Evolutionary conservation across 2,888 invertebrate species (phyloP), one percentile per base, ranked within the genome.

Genomic region (Platycheirus rosarum): DNA sequence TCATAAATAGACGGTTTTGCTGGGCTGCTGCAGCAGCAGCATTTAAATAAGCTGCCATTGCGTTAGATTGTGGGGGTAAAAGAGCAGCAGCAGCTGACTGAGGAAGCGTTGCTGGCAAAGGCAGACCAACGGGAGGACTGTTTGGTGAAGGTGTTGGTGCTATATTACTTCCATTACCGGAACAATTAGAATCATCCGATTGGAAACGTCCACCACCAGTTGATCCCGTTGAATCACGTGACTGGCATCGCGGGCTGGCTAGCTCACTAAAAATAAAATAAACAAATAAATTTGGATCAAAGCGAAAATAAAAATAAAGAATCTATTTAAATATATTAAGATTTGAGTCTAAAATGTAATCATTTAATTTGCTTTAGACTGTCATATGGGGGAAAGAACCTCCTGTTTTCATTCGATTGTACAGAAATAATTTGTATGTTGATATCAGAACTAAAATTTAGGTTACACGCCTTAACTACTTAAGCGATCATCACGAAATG

Each of bases 41-140:
- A 79, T 94, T 94, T 69, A 95, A 92, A 89, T 95, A 95, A 5
- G 95, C 96, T 20, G 95, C 95, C 92, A 96, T 95, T 2, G 95
- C 95, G 2, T 95, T 95, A 3, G 95, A 95, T 89, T 95, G 95
- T 29, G 37, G 94, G 16, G 95, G 95, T 86, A 95, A 89, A 16
- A 95, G 92, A 11, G 93, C 92, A 23, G 93, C 93, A 20, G 92
- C 92, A 14, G 92, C 92, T 8, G 93, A 93, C 23, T 94, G 93
- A 40, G 94, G 94, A 86, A 95, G 91, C 1, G 95, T 94, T 5
- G 94, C 93, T 0, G 94, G 93, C 84, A 93, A 88, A 42, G 93
- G 92, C 76, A 95, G 92, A 37, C 94, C 94, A 48, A 94, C 93
- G 85, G 95, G 93, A 85, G 95, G 93, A 89, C 95, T 94, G 32